Evolutionary conservation across 2,888 invertebrate species (phyloP), one percentile per base, ranked within the genome.

Genomic region (Hirtodrosophila confusa): DNA sequence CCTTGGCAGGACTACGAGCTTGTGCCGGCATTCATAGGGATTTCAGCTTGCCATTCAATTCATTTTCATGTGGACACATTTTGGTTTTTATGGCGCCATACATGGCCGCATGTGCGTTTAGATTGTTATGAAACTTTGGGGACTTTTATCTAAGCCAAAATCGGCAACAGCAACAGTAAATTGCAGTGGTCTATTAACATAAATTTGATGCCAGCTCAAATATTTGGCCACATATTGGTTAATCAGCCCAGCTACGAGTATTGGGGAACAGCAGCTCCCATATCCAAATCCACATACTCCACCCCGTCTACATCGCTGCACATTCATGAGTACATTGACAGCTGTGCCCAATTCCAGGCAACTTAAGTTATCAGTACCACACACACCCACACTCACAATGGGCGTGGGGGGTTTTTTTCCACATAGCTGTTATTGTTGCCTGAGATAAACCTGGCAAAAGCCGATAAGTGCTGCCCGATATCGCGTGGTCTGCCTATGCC

Each of bases 291-390:
- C 44, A 36, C 23, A 17, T 7, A 4, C 6, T 9, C 9, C 54
- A 40, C 17, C 27, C 64, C 45, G 37, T 31, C 37, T 45, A 39
- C 29, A 11, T 47, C 54, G 36, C 40, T 70, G 56, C 61, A 61
- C 56, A 63, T 39, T 33, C 35, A 29, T 37, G 23, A 24, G 51
- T 47, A 62, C 50, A 37, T 23, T 74, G 83, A 83, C 83, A 84
- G 88, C 83, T 84, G 83, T 49, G 64, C 63, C 12, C 31, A 77
- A 61, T 87, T 86, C 65, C 88, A 69, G 58, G 69, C 77, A 75
- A 82, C 83, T 85, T 62, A 77, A 68, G 86, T 70, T 83, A 87
- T 87, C 86, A 64, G 68, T 48, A 35, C 17, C 11, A 29, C 31
- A 51, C 51, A 68, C 41, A 24, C 45, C 23, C 8, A n/a, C 29